Evolutionary conservation across 2,888 invertebrate genomes (phyloP), one percentile per base, ranked within the genome.

Genomic region (Epinotia brunnichana): DNA sequence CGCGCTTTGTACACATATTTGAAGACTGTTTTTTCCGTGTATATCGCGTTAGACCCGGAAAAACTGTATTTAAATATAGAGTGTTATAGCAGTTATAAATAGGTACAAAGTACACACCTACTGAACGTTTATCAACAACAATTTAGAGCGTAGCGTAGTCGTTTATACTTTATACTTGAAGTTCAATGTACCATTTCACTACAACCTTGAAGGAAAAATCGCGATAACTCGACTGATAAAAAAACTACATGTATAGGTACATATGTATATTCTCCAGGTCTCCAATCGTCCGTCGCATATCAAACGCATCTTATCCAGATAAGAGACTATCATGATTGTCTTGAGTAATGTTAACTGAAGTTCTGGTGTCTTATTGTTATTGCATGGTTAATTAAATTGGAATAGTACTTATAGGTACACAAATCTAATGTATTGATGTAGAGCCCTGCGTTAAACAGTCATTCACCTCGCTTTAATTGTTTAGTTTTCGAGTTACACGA

Each of bases 391-490:
- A 3, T 15, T 44, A 15, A n/a, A n/a, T 48, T n/a, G 7, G 7
- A n/a, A 48, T 48, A n/a, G n/a, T n/a, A n/a, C n/a, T n/a, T n/a
- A n/a, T n/a, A 48, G n/a, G 13, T 48, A 1, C n/a, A 48, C 7
- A 15, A 15, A 44, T 15, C 1, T 48, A n/a, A 44, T 5, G 48
- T n/a, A n/a, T n/a, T n/a, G 48, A 48, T 13, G 48, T n/a, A 48
- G 4, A 48, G 4, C 13, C 7, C 44, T 44, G n/a, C n/a, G 7
- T 48, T 48, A n/a, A n/a, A 4, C 13, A n/a, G 48, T 7, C 48
- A 48, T 48, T 48, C n/a, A n/a, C n/a, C n/a, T 48, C 48, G 48
- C 48, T n/a, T 48, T 5, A 48, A 48, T 48, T 48, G 48, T 48
- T 48, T 48, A 48, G n/a, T 48, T 48, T 13, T 41, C 41, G n/a